Evolutionary conservation across 2,888 invertebrate genomes (phyloP), one percentile per base, ranked within the genome.

Genomic region (Gymnoscelis rufifasciata): DNA sequence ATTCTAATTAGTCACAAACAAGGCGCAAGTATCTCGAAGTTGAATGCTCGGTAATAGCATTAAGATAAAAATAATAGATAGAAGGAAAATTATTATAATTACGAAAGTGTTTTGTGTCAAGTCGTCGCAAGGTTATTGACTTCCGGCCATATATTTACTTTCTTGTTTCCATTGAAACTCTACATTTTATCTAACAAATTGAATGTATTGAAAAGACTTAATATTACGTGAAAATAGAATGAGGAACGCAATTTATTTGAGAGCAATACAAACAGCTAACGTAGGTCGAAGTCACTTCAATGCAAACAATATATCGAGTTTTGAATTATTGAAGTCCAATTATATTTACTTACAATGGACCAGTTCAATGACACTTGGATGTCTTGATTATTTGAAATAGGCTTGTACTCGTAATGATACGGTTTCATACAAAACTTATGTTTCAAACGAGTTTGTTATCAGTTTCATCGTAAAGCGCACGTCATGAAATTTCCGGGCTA

Each of bases 401-500:
- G 33, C 7, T 26, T 7, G 6, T 19, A 19, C 19, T n/a, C n/a
- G 5, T 15, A 33, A 14, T n/a, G 15, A 33, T 15, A 6, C 4
- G 15, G 14, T n/a, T 12, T 33, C 15, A 14, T 15, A 13, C n/a
- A 10, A 33, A 10, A n/a, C n/a, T 1, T n/a, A n/a, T 14, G 15
- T 1, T n/a, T 15, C 5, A n/a, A 14, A 8, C 15, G 8, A n/a
- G n/a, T 11, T 5, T 30, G 49, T 50, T 56, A 56, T 56, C 51
- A 42, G 30, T 33, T 28, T 30, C 38, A 40, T 54, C 55, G 50
- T 56, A 51, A 56, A 43, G 41, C 35, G 41, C 50, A 51, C 30
- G 35, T 56, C 41, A 35, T 45, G 40, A 48, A 56, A 56, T 59
- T 61, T 58, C 56, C 56, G 49, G 52, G 29, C 51, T 43, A 43